Evolutionary conservation across 2,797 vertebrate genomes (phyloP).

Genomic region (Falco biarmicus): DNA sequence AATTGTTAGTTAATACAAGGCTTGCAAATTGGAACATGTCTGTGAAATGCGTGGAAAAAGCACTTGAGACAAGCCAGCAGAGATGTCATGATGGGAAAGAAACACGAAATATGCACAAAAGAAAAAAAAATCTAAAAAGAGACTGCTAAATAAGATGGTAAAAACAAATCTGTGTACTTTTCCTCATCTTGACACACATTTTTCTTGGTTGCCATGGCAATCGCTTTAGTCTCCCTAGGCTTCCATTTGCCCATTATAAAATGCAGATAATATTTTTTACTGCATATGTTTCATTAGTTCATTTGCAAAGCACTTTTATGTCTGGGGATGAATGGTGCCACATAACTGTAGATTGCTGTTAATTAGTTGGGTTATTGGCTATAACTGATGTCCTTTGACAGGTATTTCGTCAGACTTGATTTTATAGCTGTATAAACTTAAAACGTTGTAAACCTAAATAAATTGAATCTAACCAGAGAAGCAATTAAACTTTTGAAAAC

Average conservation of each 20-base stretch:
- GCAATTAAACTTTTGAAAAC: not conserved
- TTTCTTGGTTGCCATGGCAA: constrained; percentile 17
- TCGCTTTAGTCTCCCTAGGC: not conserved
- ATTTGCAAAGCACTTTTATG: not conserved
- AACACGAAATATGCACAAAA: not conserved
- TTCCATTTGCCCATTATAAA: not conserved
- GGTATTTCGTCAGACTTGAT: not conserved
- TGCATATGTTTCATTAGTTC: not conserved
- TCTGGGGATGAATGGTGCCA: not conserved
- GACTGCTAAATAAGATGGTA: too few species aligned
- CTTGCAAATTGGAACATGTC: not conserved
- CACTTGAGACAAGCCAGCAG: not conserved
- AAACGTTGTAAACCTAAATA: not conserved
- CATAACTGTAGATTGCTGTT: not conserved
- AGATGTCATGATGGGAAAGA: not conserved
- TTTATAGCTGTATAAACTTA: not conserved
- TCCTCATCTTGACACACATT: not conserved
- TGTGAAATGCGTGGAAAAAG: not conserved
- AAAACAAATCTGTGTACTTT: not conserved
- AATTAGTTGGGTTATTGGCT: not conserved
- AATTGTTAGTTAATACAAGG: not conserved
- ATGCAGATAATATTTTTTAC: not conserved
- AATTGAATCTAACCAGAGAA: not conserved
- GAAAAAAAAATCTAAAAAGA: not conserved
- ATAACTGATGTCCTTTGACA: not conserved